A percentile compares a stretch with the other conserved stretches of the same genome.
Conservation (phyloP, 2,113 vertebrate species). For the Trichomycterus rosablanca region DNA sequence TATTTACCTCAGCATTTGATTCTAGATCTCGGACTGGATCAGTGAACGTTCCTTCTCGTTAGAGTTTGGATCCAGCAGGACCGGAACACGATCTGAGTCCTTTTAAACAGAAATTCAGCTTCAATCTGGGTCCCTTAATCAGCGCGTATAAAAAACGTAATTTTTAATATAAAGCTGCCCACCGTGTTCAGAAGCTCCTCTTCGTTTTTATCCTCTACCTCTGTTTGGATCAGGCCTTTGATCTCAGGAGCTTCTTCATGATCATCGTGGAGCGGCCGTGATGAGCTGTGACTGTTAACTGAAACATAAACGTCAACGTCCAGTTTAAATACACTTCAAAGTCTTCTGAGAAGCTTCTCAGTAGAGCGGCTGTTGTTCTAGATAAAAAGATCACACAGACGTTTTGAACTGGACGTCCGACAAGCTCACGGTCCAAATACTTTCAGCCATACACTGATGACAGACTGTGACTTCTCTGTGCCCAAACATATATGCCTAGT, state of each 20-base stretch:
- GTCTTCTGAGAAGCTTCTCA: too few relatives aligned
- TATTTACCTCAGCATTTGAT: neutral
- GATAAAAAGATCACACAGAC: too few relatives aligned
- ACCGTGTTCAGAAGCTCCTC: neutral
- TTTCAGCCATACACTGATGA: too few relatives aligned
- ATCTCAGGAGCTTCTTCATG: neutral
- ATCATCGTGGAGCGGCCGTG: neutral
- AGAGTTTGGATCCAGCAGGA: neutral
- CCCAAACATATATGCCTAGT: too few relatives aligned
- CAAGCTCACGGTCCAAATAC: too few relatives aligned
- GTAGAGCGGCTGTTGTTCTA: too few relatives aligned
- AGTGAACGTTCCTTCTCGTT: neutral
- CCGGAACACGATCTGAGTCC: neutral
- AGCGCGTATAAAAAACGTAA: too few relatives aligned
- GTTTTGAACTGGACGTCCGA: too few relatives aligned
- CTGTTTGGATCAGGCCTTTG: neutral
- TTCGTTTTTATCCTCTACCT: neutral
- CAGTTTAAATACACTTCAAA: too few relatives aligned
- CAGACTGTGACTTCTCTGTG: too few relatives aligned
- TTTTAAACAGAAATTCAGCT: neutral
- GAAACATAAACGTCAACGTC: neutral
- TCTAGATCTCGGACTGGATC: neutral
- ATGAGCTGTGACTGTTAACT: neutral
- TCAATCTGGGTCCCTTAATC: too few relatives aligned
- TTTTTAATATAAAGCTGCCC: too few relatives aligned